Percentiles rank a stretch among this genome's conserved stretches.
phyloP scores from a whole-genome alignment of 2,888 invertebrate species.

The Calliphora vomitoria region DNA sequence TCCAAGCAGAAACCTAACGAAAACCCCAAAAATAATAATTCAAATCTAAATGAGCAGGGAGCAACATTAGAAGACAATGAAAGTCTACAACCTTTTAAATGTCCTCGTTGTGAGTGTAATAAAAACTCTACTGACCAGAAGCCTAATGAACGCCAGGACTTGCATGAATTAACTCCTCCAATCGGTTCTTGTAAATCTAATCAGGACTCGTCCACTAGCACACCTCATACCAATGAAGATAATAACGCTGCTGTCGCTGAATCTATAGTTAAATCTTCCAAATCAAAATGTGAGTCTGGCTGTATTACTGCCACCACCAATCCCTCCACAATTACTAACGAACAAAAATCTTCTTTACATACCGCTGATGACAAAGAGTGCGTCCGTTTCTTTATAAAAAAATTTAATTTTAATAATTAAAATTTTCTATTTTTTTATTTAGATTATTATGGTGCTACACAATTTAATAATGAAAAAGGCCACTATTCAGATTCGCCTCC shows the following conservation, averaged over 20 bases:
- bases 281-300: constrained; percentile 51
- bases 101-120: constrained; percentile 62
- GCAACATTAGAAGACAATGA: constrained; percentile 57
- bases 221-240: neutral
- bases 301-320: neutral
- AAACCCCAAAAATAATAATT: neutral
- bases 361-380: constrained; percentile 3
- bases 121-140: neutral
- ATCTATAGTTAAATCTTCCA: constrained; percentile 20
- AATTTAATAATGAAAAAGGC: neutral
- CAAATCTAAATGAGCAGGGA: neutral
- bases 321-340: neutral
- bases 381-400: neutral
- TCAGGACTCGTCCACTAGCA: neutral
- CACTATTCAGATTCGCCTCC: neutral
- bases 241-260: constrained; percentile 16
- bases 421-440: constrained; percentile 10
- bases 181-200: neutral
- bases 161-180: neutral
- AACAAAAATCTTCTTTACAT: neutral
- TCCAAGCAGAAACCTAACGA: constrained; percentile 7
- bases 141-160: neutral
- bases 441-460: constrained; percentile 23
- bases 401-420: neutral
- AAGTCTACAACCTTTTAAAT: constrained; percentile 66